Percentiles rank a stretch among this genome's conserved stretches.
Conservation (phyloP, 2,113 vertebrate species). For the Bothrops jararaca region DNA sequence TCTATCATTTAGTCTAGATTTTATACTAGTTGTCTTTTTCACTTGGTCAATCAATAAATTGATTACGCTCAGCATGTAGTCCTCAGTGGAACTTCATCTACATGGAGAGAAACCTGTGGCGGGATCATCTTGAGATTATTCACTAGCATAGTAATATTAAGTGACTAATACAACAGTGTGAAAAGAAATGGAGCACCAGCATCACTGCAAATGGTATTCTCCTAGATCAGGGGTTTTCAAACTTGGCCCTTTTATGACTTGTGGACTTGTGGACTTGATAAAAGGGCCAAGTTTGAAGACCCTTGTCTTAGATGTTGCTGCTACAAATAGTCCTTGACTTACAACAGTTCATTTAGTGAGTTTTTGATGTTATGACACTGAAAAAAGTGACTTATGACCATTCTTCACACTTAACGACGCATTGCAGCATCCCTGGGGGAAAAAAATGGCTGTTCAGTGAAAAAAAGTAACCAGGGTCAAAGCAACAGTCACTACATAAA, state of each 20-base stretch:
- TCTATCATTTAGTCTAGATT: neutral
- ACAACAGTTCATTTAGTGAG: too few relatives aligned
- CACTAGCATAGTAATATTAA: neutral
- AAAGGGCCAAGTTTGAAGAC: too few relatives aligned
- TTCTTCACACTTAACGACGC: too few relatives aligned
- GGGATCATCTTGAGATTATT: neutral
- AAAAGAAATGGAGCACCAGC: neutral
- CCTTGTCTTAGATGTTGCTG: too few relatives aligned
- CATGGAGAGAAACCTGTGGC: neutral
- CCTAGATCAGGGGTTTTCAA: neutral
- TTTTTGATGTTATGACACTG: too few relatives aligned
- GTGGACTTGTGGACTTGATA: too few relatives aligned
- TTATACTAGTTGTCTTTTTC: neutral
- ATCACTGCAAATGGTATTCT: neutral
- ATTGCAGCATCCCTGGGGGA: too few relatives aligned
- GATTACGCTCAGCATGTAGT: neutral
- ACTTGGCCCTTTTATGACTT: too few relatives aligned
- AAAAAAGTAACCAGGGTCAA: neutral
- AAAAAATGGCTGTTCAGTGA: neutral
- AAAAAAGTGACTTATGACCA: too few relatives aligned
- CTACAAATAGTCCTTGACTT: too few relatives aligned
- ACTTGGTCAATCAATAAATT: neutral
- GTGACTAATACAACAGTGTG: neutral
- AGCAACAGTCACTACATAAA: neutral
- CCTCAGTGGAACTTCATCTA: neutral